Percentiles rank a stretch among this genome's conserved stretches.
phyloP scores from a whole-genome alignment of 2,888 invertebrate species.

The Spisula subtruncata region DNA sequence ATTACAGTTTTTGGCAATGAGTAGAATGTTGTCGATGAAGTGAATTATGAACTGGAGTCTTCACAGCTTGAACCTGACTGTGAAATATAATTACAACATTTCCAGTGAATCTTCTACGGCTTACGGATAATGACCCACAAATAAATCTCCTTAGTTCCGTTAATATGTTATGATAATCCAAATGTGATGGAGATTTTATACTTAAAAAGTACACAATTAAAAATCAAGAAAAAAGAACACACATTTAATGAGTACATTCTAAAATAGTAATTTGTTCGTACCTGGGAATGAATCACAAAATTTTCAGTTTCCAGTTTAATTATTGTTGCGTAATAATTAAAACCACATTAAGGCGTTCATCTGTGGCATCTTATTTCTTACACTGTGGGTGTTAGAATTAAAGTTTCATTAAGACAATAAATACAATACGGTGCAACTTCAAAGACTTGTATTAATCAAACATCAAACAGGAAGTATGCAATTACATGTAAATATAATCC shows the following conservation, averaged over 20 bases:
- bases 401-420: too few species aligned
- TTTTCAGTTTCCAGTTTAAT: background rate
- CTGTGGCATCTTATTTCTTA: background rate
- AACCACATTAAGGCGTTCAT: background rate
- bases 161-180: background rate
- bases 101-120: background rate
- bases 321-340: background rate
- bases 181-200: background rate
- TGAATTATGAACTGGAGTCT: background rate
- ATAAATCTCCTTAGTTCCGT: constrained; percentile 11
- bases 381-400: background rate
- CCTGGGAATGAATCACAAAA: background rate
- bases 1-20: background rate
- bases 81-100: constrained; percentile 17
- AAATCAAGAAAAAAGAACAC: background rate
- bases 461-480: too few species aligned
- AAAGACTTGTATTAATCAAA: too few species aligned
- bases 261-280: constrained; percentile 8
- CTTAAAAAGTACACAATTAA: background rate
- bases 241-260: background rate
- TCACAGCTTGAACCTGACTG: background rate
- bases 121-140: constrained; percentile 19
- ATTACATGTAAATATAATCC: too few species aligned
- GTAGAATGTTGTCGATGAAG: background rate
- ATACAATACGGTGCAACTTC: too few species aligned